phyloP scores from a whole-genome alignment of 2,113 vertebrate species.

The Plecotus auritus region DNA sequence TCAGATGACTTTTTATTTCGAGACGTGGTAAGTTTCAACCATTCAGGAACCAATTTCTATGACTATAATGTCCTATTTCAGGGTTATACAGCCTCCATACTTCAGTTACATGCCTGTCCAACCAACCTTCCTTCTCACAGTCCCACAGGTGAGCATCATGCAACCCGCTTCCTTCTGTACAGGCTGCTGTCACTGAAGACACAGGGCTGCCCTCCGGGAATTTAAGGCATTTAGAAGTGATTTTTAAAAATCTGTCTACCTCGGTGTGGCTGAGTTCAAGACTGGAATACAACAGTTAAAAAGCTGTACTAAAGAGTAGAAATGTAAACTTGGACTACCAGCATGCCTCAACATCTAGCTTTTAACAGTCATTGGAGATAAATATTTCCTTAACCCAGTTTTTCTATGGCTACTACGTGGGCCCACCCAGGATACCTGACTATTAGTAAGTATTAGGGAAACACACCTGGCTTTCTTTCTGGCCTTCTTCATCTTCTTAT shows the following conservation, averaged over 20 bases:
- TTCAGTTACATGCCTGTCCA: background rate
- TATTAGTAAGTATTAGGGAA: background rate
- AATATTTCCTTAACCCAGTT: background rate
- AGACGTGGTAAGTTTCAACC: background rate
- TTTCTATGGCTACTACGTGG: background rate
- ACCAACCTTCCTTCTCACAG: background rate
- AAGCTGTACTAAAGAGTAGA: background rate
- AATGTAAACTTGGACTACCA: background rate
- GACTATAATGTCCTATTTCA: background rate
- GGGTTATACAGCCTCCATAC: background rate
- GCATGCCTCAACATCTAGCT: background rate
- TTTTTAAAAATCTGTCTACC: background rate
- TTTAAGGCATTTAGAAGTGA: background rate
- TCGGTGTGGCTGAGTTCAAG: background rate
- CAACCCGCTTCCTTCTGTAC: background rate
- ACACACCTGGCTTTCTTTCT: constrained; percentile 90
- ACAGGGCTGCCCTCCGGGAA: background rate
- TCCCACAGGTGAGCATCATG: background rate
- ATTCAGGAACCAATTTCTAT: background rate
- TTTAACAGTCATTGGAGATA: background rate
- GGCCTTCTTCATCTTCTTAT: constrained; percentile 91
- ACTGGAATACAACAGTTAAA: background rate
- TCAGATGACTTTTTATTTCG: background rate
- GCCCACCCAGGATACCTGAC: background rate
- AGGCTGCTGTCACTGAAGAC: background rate